Evolutionary conservation across 2,113 vertebrate species (phyloP), one percentile per base, ranked within the genome.

Genomic region (Saguinus imperator): DNA sequence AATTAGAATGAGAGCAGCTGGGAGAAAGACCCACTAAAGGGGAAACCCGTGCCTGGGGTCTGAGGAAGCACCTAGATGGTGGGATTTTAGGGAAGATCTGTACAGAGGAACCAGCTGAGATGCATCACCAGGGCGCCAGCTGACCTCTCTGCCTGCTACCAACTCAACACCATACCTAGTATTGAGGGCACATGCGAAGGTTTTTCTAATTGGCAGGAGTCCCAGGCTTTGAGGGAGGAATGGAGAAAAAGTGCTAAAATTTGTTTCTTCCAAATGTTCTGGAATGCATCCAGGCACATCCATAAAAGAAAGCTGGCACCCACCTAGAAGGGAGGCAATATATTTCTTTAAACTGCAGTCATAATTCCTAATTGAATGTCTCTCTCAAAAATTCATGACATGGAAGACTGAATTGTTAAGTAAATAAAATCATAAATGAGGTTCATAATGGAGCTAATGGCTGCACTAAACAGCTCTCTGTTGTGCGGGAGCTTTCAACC

Each of bases 361-460:
- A 91, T 96, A 93, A 97, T 70, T 97, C 77, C 88, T 96, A 97
- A 95, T 95, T 95, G 89, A 96, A 93, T 75, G 84, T 87, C 95
- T 96, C 94, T 61, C 89, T 94, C 91, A 97, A 95, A 97, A 95
- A 96, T 94, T 97, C 90, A 94, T 77, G 92, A 94, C 88, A 91
- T 0, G 1, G 85, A 94, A 94, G 76, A 92, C 86, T 95, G 86
- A 97, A 94, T 92, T 43, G 16, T n/a, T 92, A 92, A 89, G 92
- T 82, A 72, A 81, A 86, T 87, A 95, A 94, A 87, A 75, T 70
- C 95, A 95, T 95, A 97, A 83, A 95, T 58, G 97, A 82, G 84
- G 75, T 76, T 64, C 89, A 29, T 35, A 94, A 97, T 2, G 0
- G 93, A 89, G 94, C 86, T 91, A 97, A 95, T 52, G 72, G 95